Evolutionary conservation across 1,140 invertebrate genomes (phyloP).

Genomic region (Pogonognathellus flavescens): DNA sequence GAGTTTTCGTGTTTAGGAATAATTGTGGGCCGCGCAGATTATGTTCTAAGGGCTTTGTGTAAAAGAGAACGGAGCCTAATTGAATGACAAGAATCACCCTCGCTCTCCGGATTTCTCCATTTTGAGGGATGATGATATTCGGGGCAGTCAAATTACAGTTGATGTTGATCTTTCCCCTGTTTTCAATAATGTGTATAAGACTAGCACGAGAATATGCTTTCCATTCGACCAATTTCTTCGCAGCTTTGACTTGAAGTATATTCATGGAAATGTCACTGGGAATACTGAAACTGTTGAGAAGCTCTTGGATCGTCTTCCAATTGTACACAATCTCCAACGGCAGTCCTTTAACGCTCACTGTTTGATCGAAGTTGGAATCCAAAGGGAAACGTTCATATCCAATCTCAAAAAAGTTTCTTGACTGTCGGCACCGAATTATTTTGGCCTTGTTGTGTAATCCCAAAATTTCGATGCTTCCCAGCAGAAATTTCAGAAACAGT

Average conservation of each 20-base stretch:
- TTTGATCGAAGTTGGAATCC: not conserved
- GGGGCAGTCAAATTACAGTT: constrained; percentile 6
- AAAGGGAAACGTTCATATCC: not conserved
- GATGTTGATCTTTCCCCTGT: not conserved
- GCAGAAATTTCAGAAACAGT: not conserved
- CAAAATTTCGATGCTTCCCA: constrained; percentile 16
- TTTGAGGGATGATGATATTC: not conserved
- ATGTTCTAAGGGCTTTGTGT: not conserved
- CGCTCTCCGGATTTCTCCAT: constrained; percentile 10
- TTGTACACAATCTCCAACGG: constrained; percentile 5
- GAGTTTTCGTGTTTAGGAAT: not conserved
- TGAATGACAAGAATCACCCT: not conserved
- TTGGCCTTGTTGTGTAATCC: not conserved
- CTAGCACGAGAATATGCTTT: not conserved
- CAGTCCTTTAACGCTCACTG: not conserved
- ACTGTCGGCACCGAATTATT: constrained; percentile 7
- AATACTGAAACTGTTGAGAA: not conserved
- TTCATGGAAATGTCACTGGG: not conserved
- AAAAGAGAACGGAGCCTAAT: constrained; percentile 1
- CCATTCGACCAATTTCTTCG: not conserved
- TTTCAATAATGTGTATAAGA: not conserved
- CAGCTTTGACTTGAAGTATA: not conserved
- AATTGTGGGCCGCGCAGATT: no score
- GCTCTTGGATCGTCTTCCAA: constrained; percentile 14
- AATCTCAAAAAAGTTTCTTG: not conserved